Evolutionary conservation across 2,888 invertebrate species (phyloP), one percentile per base, ranked within the genome.

Genomic region (Epistrophella euchroma): DNA sequence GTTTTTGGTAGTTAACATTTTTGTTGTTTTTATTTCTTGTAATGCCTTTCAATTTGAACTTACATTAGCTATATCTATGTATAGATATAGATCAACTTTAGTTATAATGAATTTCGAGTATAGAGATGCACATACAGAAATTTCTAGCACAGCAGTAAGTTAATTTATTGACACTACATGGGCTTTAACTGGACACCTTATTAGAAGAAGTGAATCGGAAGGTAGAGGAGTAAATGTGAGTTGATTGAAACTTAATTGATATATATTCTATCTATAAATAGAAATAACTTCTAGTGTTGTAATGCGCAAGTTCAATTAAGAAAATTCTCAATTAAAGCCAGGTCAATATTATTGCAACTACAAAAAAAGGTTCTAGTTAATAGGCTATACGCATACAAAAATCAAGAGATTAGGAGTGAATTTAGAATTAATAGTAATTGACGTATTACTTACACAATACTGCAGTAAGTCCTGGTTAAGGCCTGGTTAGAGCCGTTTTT

Each of bases 61-160:
- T 22, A 40, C n/a, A n/a, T n/a, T 19, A 10, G 11, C 19, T 11
- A 32, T 32, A 32, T 5, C 32, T 28, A 9, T 25, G 4, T 25
- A 25, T 25, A 25, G 2, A 25, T 25, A 25, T 25, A n/a, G n/a
- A 28, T 6, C 28, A 5, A 28, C 4, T 6, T 4, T 28, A 28
- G 28, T 28, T 28, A n/a, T n/a, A 28, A 28, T 28, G 28, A 4
- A 28, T 4, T 28, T 28, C 28, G 28, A 28, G 28, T 28, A 28
- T 0, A 28, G 6, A 4, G 4, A 28, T 28, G 28, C 6, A 4
- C 4, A 4, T 28, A 11, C 4, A 35, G 45, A 5, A 17, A 28
- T 64, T 28, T 10, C n/a, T 0, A 64, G 13, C 62, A 64, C 62
- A 64, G 43, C 62, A 64, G 62, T 43, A 64, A 64, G 43, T 45